A percentile compares a stretch with the other conserved stretches of the same genome.
Evolutionary conservation across 2,113 vertebrate species (phyloP).

Genomic region (Nycticryphes semicollaris): DNA sequence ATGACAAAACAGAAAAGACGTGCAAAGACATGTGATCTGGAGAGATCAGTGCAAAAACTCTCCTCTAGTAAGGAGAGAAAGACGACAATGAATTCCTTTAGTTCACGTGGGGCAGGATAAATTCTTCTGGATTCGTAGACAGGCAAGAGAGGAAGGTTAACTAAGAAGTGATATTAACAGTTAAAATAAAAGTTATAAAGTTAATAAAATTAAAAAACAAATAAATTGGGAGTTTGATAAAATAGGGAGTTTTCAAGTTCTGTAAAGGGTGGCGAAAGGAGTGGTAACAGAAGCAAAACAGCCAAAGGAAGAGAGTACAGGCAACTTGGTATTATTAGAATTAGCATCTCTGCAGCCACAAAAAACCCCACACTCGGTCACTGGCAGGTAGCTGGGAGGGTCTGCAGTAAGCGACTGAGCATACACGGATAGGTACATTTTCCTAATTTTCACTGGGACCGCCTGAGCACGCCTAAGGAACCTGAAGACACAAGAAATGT

Average conservation of each 20-base stretch:
- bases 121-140: not conserved
- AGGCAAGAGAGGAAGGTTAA: not conserved
- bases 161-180: not conserved
- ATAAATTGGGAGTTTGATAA: not conserved
- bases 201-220: not conserved
- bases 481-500: not conserved
- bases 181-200: too few species aligned
- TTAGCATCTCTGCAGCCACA: not conserved
- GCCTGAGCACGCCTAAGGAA: not conserved
- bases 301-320: not conserved
- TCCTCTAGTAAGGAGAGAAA: not conserved
- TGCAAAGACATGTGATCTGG: constrained; percentile 22
- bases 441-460: not conserved
- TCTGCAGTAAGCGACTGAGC: not conserved
- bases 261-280: not conserved
- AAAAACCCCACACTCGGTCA: not conserved
- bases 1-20: constrained; percentile 57
- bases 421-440: not conserved
- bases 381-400: not conserved
- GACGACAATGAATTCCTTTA: constrained; percentile 1
- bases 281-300: not conserved
- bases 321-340: not conserved
- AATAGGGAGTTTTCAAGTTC: not conserved
- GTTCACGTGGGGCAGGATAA: not conserved
- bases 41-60: constrained; percentile 5